A percentile compares a stretch with the other conserved stretches of the same genome.
These are phyloP conservation scores for Telmatherina bonti DNA, from an alignment of 2,797 vertebrate genomes.

Conservation along the genomic window DNA sequence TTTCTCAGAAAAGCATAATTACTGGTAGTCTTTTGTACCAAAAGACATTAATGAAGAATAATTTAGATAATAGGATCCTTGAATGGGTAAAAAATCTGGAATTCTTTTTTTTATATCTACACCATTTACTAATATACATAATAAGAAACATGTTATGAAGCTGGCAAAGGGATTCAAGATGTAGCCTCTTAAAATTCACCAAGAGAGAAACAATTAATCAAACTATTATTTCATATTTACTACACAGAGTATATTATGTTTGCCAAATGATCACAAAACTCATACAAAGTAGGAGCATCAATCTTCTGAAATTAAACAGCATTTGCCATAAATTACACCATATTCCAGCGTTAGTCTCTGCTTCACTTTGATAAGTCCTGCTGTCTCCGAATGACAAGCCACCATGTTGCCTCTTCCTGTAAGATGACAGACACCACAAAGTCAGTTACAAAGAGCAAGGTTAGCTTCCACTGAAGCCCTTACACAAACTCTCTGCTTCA, in stretches of 20 bases:
- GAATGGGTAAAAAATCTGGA: slow-evolving; percentile 23
- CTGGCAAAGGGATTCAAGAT: slow-evolving; percentile 15
- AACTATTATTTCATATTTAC: slow-evolving; percentile 25
- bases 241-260: slow-evolving; percentile 5
- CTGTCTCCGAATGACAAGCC: slow-evolving; percentile 36
- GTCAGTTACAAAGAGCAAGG: slow-evolving; percentile 48
- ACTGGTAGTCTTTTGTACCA: slow-evolving; percentile 39
- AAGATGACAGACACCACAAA: slow-evolving; percentile 65
- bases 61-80: slow-evolving; percentile 42
- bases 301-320: slow-evolving; percentile 44
- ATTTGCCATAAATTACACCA: slow-evolving; percentile 52
- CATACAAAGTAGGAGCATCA: slow-evolving; percentile 26
- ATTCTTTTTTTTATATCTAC: too few relatives aligned
- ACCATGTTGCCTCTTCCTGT: slow-evolving; percentile 50
- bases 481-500: slow-evolving; percentile 40
- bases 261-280: slow-evolving; percentile 26
- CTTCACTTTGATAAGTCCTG: slow-evolving; percentile 41
- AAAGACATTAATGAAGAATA: slow-evolving; percentile 42
- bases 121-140: neutral
- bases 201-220: slow-evolving; percentile 13
- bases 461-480: slow-evolving; percentile 31
- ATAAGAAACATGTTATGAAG: slow-evolving; percentile 11
- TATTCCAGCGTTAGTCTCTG: slow-evolving; percentile 46
- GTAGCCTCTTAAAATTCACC: slow-evolving; percentile 23
- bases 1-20: slow-evolving; percentile 45